These are phyloP conservation scores for Alosa sapidissima DNA, from an alignment of 2,797 vertebrate genomes.

Conservation along the genomic window DNA sequence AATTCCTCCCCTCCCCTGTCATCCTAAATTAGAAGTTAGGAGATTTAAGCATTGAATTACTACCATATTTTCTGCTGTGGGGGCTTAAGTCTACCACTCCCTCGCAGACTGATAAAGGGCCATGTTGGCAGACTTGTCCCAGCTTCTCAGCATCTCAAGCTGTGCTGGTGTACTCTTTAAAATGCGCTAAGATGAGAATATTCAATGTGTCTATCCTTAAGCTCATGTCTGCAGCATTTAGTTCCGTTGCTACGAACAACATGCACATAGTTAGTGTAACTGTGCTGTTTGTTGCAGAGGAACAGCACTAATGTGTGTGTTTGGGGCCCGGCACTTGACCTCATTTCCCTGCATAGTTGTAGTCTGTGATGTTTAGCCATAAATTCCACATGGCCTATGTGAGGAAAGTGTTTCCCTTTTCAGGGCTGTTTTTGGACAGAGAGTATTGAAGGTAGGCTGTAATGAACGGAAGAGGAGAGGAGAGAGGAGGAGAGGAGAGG, in stretches of 20 bases:
- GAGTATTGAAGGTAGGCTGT: not conserved
- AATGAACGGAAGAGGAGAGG: not conserved
- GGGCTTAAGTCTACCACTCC: slow-evolving; percentile 24
- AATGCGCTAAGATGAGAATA: not conserved
- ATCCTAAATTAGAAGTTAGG: slow-evolving; percentile 46
- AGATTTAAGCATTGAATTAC: slow-evolving; percentile 46
- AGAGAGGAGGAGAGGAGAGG: too few species aligned
- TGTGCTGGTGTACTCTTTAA: not conserved
- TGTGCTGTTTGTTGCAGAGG: not conserved
- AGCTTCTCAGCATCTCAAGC: slow-evolving; percentile 14
- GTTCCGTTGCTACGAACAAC: not conserved
- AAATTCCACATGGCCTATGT: not conserved
- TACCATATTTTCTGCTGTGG: slow-evolving; percentile 39
- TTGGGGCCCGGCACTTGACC: not conserved
- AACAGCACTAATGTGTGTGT: not conserved
- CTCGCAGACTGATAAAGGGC: slow-evolving; percentile 25
- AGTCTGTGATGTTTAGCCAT: not conserved
- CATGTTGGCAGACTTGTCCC: slow-evolving; percentile 17
- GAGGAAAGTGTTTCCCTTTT: not conserved
- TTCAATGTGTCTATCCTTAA: not conserved
- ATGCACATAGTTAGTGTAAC: not conserved
- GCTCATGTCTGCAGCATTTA: not conserved
- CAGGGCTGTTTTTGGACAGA: not conserved
- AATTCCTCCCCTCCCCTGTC: slow-evolving; percentile 49
- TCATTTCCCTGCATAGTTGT: not conserved